Conservation (phyloP, 2,113 vertebrate species). For the Austrofundulus limnaeus region DNA sequence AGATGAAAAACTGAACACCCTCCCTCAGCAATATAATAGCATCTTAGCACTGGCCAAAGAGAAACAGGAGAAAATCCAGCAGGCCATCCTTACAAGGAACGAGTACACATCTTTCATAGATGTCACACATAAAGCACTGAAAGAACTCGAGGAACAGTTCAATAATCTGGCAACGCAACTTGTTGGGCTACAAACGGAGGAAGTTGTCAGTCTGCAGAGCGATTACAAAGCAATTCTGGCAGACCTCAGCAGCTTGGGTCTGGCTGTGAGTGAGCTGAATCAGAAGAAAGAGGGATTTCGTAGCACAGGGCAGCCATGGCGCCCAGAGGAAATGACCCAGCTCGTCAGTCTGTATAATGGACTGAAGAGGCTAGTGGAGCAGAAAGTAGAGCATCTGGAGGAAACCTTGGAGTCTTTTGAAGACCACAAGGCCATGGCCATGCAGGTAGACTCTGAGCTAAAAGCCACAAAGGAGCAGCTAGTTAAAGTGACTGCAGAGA, state of each 20-base stretch:
- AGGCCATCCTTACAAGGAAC: constrained; percentile 85
- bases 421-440: constrained; percentile 85
- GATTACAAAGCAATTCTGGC: constrained; percentile 80
- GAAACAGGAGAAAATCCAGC: constrained; percentile 89
- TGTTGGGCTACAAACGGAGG: constrained; percentile 74
- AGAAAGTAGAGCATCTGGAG: constrained; percentile 83
- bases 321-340: constrained; percentile 87
- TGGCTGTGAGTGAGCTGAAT: constrained; percentile 88
- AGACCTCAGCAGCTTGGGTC: constrained; percentile 80
- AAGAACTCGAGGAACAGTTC: constrained; percentile 89
- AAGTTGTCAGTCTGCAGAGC: constrained; percentile 81
- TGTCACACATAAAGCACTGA: constrained; percentile 74
- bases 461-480: constrained; percentile 83
- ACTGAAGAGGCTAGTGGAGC: constrained; percentile 85
- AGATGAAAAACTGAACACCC: constrained; percentile 87
- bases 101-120: constrained; percentile 90
- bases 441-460: constrained; percentile 83
- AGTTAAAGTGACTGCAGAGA: constrained; percentile 87
- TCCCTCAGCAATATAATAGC: constrained; percentile 89
- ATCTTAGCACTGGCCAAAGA: constrained; percentile 89
- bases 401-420: constrained; percentile 85
- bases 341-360: constrained; percentile 83
- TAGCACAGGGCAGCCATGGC: constrained; percentile 91
- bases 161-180: constrained; percentile 80
- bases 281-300: constrained; percentile 93